phyloP scores from a whole-genome alignment of 92 coral and sea anemone species.

The Hydrozoanthus gracilis region DNA sequence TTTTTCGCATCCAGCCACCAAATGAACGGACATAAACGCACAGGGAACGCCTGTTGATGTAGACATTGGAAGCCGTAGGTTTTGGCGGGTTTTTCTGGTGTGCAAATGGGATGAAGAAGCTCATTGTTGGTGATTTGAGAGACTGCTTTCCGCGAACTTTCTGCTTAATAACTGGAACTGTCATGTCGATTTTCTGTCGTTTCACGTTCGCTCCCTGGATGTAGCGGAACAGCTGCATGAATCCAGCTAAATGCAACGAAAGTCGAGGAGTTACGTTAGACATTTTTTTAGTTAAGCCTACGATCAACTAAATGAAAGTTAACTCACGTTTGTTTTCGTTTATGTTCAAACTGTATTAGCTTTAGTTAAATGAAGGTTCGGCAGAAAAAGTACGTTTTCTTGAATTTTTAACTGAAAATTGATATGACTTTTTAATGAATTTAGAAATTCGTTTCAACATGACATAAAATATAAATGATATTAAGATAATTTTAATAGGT shows the following conservation, averaged over 20 bases:
- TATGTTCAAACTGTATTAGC: too few species aligned
- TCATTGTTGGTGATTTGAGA: constrained; percentile 9
- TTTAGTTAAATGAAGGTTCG: too few species aligned
- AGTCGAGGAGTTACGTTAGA: too few species aligned
- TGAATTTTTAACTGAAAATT: too few species aligned
- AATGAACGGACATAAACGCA: constrained; percentile 56
- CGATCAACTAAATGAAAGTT: too few species aligned
- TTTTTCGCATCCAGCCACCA: constrained; percentile 44
- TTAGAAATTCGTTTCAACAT: too few species aligned
- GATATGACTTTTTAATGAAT: too few species aligned
- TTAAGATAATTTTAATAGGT: too few species aligned
- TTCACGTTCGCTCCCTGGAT: constrained; percentile 57
- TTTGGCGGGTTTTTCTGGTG: constrained; percentile 46
- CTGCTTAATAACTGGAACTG: constrained; percentile 54
- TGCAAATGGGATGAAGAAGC: constrained; percentile 53
- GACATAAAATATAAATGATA: too few species aligned
- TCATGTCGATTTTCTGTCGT: constrained; percentile 53
- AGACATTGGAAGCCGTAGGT: constrained; percentile 36
- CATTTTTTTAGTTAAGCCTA: too few species aligned
- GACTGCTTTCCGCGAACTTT: neutral
- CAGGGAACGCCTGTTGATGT: neutral
- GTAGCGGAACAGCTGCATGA: constrained; percentile 61
- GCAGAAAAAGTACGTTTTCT: too few species aligned
- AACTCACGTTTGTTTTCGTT: too few species aligned
- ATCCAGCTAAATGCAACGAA: neutral